A percentile compares a stretch with the other conserved stretches of the same genome.
Conservation (phyloP, 1,140 invertebrate genomes). For the Penaeus indicus region DNA sequence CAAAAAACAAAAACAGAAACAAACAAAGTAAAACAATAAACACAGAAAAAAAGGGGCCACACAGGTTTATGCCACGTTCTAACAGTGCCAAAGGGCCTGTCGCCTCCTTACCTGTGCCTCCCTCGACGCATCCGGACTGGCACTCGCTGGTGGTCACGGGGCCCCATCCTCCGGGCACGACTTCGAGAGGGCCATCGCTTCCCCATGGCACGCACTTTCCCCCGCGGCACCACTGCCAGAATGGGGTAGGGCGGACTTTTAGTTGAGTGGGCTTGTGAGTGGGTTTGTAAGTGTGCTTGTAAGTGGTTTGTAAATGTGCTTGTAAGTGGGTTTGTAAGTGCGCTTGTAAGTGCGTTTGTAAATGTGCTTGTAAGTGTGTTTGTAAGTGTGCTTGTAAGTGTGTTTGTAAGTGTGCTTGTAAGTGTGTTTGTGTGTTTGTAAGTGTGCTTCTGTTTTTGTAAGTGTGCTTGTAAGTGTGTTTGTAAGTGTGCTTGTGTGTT, state of each 20-base stretch:
- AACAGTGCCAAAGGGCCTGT: no score
- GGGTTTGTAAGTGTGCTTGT: no score
- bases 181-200: conserved; percentile 66
- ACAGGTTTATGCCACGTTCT: no score
- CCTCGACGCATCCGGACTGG: conserved; percentile 78
- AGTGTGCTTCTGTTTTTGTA: background rate
- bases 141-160: conserved; percentile 77
- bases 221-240: conserved; percentile 77
- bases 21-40: no score
- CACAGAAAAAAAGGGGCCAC: no score
- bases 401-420: no score
- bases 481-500: background rate
- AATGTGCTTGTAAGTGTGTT: background rate
- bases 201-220: conserved; percentile 70
- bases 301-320: no score
- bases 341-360: background rate
- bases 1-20: no score
- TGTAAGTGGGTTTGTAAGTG: background rate
- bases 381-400: no score
- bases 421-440: background rate
- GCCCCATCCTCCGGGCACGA: conserved; percentile 76
- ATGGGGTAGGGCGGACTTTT: background rate
- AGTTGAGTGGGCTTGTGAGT: background rate
- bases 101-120: conserved; percentile 71
- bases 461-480: background rate